Evolutionary conservation across 2,797 vertebrate genomes (phyloP), one percentile per base, ranked within the genome.

Genomic region (Jordanella pulchra): DNA sequence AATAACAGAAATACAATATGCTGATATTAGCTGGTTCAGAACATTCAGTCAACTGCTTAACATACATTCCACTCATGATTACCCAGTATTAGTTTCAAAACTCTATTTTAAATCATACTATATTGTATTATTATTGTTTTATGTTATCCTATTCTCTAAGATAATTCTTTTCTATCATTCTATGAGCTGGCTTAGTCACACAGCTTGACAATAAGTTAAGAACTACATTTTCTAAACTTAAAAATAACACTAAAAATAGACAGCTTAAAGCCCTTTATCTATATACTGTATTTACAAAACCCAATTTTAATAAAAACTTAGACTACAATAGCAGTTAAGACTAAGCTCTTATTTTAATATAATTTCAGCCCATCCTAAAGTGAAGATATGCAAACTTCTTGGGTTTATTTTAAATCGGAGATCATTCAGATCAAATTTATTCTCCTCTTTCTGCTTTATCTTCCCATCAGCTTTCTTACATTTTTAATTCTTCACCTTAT

Each of bases 341-440:
- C n/a, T n/a, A 32, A 30, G 32, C 30, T 21, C 10, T 12, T 60
- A 18, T 60, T 60, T 32, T 21, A 35, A 60, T 60, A 10, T 17
- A 17, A 11, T 35, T 35, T 2, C 30, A 6, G 11, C 11, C 11
- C 18, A 61, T 67, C 5, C 18, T 7, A 60, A 63, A 61, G 28
- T 30, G 17, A 60, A 58, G 25, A 65, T 15, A 50, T 72, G 48
- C 17, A 64, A 32, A 14, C 50, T 13, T 63, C 27, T 4, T 48
- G n/a, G 1, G 7, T 10, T 47, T 69, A 64, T 67, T 10, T 45
- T 35, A 35, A 35, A 35, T 42, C 35, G 55, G 17, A 42, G 67
- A 72, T 53, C 32, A 51, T 23, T 64, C n/a, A 54, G 47, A 65
- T 42, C 64, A n/a, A 28, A 25, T 68, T 42, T 1, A 65, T 47